A percentile compares a stretch with the other conserved stretches of the same genome.
Conservation (phyloP, 2,888 invertebrate species). For the Trimorus sp. region DNA sequence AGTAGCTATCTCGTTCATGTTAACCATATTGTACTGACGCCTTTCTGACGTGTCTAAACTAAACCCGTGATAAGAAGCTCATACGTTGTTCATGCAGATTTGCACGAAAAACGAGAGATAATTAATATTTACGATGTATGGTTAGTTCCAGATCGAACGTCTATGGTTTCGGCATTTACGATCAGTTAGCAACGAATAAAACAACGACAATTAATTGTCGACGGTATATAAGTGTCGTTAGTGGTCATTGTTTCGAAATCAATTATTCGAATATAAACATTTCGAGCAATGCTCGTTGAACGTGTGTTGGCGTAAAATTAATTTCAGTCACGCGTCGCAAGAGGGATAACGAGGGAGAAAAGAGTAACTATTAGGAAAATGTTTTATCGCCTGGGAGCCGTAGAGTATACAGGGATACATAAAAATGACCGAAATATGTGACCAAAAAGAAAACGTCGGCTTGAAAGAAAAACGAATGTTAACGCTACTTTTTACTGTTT, state of each 20-base stretch:
- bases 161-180: conserved; percentile 50
- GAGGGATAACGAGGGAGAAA: conserved; percentile 9
- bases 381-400: conserved; percentile 36
- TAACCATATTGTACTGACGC: conserved; percentile 78
- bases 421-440: conserved; percentile 32
- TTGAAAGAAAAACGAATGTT: conserved; percentile 34
- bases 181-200: conserved; percentile 30
- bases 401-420: conserved; percentile 27
- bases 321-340: conserved; percentile 34
- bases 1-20: conserved; percentile 79
- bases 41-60: conserved; percentile 77
- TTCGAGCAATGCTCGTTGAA: neutral
- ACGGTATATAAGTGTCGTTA: too few species aligned
- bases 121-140: conserved; percentile 64
- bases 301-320: conserved; percentile 32
- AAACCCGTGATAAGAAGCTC: conserved; percentile 78
- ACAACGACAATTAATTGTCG: too few species aligned
- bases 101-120: conserved; percentile 65
- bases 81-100: conserved; percentile 70
- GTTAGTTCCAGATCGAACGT: conserved; percentile 51
- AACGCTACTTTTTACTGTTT: conserved; percentile 36
- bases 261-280: too few species aligned
- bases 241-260: too few species aligned
- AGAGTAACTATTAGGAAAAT: conserved; percentile 36
- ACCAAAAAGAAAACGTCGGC: conserved; percentile 19